These are phyloP conservation scores for Diorhabda carinulata DNA, from an alignment of 1,140 invertebrate species.

Conservation along the genomic window DNA sequence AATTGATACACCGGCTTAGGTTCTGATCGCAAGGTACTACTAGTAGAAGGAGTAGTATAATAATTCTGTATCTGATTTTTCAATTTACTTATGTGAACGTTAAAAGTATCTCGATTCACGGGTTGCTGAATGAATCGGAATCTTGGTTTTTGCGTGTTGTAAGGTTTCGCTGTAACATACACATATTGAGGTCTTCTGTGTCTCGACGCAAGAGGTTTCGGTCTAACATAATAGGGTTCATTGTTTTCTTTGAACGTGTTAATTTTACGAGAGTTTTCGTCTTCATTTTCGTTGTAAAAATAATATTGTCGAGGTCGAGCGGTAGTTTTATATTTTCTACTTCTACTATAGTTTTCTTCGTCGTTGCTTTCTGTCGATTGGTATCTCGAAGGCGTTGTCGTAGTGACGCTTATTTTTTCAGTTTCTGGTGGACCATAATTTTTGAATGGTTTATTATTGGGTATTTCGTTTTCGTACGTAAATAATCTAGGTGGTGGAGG, in stretches of 20 bases:
- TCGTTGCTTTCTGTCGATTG: conserved; percentile 56
- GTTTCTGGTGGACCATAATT: conserved; percentile 20
- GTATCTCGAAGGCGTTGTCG: conserved; percentile 58
- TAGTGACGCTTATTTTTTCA: conserved; percentile 43
- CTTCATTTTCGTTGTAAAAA: conserved; percentile 48
- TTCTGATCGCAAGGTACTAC: conserved; percentile 25
- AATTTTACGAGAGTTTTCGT: conserved; percentile 46
- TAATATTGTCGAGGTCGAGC: conserved; percentile 55
- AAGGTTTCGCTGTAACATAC: conserved; percentile 36
- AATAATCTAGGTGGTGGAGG: conserved; percentile 35
- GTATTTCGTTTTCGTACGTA: conserved; percentile 17
- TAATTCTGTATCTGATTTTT: conserved; percentile 43
- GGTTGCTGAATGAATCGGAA: conserved; percentile 32
- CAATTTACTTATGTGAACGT: conserved; percentile 46
- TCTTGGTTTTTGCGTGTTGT: conserved; percentile 44
- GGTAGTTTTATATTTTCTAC: conserved; percentile 32
- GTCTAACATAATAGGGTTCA: conserved; percentile 43
- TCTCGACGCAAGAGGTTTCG: conserved; percentile 15
- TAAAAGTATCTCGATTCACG: conserved; percentile 38
- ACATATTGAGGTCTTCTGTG: conserved; percentile 34
- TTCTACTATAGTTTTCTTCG: conserved; percentile 36
- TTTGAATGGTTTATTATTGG: conserved; percentile 22
- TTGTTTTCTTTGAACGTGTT: conserved; percentile 44
- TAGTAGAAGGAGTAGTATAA: conserved; percentile 50
- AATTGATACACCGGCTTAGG: conserved; percentile 59